Percentiles rank a stretch among this genome's conserved stretches.
phyloP scores from a whole-genome alignment of 2,888 invertebrate genomes.

The Xestoiulus laeticollis region DNA sequence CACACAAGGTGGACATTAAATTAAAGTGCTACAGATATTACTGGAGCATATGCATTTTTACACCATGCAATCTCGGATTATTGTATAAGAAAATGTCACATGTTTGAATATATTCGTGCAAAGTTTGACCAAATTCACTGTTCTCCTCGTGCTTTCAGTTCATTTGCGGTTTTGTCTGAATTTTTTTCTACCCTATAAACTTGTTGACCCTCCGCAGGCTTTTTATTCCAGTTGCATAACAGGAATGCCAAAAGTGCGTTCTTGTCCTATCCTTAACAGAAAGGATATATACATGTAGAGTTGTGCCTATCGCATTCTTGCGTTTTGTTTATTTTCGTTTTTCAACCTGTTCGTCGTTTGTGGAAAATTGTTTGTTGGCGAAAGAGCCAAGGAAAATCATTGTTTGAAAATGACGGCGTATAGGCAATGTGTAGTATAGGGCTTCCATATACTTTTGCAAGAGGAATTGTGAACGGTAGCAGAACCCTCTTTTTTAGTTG shows the following conservation, averaged over 20 bases:
- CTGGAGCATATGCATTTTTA: too few relatives aligned
- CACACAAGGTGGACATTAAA: too few relatives aligned
- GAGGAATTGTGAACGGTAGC: not conserved
- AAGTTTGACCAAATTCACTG: not conserved
- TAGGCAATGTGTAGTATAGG: not conserved
- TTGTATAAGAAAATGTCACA: too few relatives aligned
- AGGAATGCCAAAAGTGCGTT: not conserved
- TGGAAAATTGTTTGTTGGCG: slow-evolving; percentile 7
- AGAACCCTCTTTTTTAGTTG: not conserved
- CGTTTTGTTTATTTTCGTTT: slow-evolving; percentile 19
- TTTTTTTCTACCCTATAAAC: not conserved
- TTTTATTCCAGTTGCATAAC: not conserved
- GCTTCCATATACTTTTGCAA: too few relatives aligned
- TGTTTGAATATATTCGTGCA: not conserved
- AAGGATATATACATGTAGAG: not conserved
- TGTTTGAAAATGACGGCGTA: slow-evolving; percentile 5
- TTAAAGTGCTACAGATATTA: too few relatives aligned
- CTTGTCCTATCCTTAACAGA: not conserved
- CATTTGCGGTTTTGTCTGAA: not conserved
- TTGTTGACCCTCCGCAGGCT: not conserved
- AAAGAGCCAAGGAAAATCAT: slow-evolving; percentile 1
- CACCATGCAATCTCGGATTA: too few relatives aligned
- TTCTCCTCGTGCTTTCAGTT: not conserved
- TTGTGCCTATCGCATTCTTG: not conserved
- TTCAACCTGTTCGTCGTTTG: not conserved